Evolutionary conservation across 2,797 vertebrate species (phyloP), one percentile per base, ranked within the genome.

Genomic region (Leptatherina wallacei): DNA sequence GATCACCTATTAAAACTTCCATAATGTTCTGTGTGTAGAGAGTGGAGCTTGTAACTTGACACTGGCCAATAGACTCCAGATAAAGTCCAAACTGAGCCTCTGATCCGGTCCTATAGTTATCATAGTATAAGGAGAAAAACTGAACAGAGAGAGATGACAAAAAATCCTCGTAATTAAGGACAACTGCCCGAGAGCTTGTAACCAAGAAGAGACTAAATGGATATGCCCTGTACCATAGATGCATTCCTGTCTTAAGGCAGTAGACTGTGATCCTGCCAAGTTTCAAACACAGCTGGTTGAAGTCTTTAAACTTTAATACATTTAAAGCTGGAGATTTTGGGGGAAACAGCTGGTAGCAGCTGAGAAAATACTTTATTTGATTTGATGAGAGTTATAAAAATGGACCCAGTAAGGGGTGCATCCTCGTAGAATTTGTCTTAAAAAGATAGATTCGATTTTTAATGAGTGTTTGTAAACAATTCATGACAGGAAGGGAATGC

Each of bases 1-100:
- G 87, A 91, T 94, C 89, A 91, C 88, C 90, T 89, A 92, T 92
- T 92, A 91, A 89, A 91, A 88, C 89, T 89, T 88, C 85, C 83
- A 89, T 88, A 90, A 89, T 91, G 85, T 89, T 82, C 84, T 42
- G 69, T 82, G 86, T 82, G 90, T 88, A 83, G 80, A 83, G 82
- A 90, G 80, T 76, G 84, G 71, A 77, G 70, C 82, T 82, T 91
- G 90, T 89, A 93, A 92, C 83, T 72, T 35, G 88, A 93, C 84
- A 89, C 89, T 83, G 78, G 76, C 78, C 81, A 84, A 78, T 61
- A 86, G 75, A 87, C 76, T 63, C 65, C 71, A 72, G 82, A 90
- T 88, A 83, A 88, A 88, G 86, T 78, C 85, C 68, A 65, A 84
- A 72, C 74, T 74, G 73, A 84, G 81, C 74, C 78, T 82, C 74